Conservation (phyloP, 2,113 vertebrate species). For the Sinocyclocheilus maitianheensis region DNA sequence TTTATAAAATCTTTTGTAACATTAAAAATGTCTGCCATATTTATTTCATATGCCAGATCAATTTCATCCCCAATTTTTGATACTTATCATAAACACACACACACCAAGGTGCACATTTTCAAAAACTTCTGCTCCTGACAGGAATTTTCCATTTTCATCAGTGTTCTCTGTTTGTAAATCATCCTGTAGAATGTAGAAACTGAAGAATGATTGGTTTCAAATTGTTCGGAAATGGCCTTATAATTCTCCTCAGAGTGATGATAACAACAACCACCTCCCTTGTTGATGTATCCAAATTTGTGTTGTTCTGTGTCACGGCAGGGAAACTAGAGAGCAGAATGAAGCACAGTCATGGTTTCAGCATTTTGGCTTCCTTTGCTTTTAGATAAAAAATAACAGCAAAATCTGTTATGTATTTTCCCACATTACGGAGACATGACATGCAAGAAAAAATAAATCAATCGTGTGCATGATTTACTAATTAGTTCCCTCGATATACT, state of each 20-base stretch:
- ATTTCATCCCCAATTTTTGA: too few species aligned
- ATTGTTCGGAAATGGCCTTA: background rate
- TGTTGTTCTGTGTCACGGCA: background rate
- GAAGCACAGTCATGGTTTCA: background rate
- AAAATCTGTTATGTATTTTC: background rate
- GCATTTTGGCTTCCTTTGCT: background rate
- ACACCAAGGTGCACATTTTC: background rate
- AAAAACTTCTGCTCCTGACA: background rate
- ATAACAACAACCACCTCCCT: background rate
- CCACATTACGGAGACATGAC: background rate
- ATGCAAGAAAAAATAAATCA: too few species aligned
- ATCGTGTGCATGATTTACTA: too few species aligned
- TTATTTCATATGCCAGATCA: too few species aligned
- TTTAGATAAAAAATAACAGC: background rate
- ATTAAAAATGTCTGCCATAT: too few species aligned
- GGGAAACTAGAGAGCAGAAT: background rate
- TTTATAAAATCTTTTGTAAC: too few species aligned
- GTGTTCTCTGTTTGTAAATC: background rate
- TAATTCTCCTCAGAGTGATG: background rate
- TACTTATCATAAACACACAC: too few species aligned
- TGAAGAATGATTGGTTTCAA: background rate
- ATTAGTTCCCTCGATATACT: too few species aligned
- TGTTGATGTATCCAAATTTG: background rate
- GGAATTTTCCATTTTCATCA: background rate
- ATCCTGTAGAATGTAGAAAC: background rate